Conservation (phyloP, 1,140 invertebrate species). For the Linepithema humile region DNA sequence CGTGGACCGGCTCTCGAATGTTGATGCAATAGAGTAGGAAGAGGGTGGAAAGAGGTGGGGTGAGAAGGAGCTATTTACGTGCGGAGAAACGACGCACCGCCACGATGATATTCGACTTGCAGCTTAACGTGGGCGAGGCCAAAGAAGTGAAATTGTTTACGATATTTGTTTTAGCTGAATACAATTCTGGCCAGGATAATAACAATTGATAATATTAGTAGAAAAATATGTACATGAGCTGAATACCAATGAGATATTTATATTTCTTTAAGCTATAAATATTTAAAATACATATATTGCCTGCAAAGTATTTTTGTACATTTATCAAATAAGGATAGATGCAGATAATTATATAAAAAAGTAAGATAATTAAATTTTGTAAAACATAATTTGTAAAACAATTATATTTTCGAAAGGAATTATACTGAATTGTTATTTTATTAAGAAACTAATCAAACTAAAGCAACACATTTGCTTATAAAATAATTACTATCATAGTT, state of each 20-base stretch:
- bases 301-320: background rate
- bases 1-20: background rate
- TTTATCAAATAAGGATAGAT: background rate
- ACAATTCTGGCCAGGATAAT: background rate
- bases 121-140: conserved; percentile 13
- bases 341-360: background rate
- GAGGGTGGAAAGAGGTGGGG: background rate
- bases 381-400: background rate
- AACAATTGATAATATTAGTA: background rate
- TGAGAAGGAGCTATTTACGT: background rate
- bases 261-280: background rate
- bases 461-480: background rate
- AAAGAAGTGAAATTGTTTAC: conserved; percentile 25
- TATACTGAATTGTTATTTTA: background rate
- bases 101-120: background rate
- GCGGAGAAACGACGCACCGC: background rate
- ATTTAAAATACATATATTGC: background rate
- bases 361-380: background rate
- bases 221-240: background rate
- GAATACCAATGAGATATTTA: background rate
- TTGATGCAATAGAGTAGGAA: background rate
- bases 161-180: background rate
- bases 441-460: background rate
- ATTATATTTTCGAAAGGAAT: background rate
- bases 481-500: background rate